These are phyloP conservation scores for Ceramica pisi DNA, from an alignment of 2,888 invertebrate genomes.

Conservation along the genomic window DNA sequence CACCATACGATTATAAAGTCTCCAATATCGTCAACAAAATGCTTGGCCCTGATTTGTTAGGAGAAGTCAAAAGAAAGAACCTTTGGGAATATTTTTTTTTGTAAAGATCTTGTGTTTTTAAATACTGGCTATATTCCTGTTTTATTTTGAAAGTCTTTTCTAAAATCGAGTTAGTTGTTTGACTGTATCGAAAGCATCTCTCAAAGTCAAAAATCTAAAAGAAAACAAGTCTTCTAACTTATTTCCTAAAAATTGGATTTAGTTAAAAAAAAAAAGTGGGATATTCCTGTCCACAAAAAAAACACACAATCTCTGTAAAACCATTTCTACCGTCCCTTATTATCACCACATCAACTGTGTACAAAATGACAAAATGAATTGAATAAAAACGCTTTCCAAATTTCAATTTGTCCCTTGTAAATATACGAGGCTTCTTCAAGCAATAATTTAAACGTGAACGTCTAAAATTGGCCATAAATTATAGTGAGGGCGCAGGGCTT, in stretches of 20 bases:
- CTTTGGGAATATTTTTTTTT: conserved; percentile 58
- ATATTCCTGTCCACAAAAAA: not conserved
- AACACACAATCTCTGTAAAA: not conserved
- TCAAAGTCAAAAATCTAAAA: not conserved
- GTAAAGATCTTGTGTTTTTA: not conserved
- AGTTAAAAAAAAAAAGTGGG: not conserved
- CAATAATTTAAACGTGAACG: conserved; percentile 65
- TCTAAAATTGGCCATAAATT: conserved; percentile 67
- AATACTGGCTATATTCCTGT: not conserved
- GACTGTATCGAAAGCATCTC: not conserved
- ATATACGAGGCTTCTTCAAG: conserved; percentile 48
- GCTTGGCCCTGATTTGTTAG: conserved; percentile 63
- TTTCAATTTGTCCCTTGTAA: conserved; percentile 60
- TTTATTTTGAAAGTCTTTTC: not conserved
- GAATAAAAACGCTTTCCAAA: conserved; percentile 53
- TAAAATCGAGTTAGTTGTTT: not conserved
- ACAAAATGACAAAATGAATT: conserved; percentile 21
- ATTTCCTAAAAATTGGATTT: not conserved
- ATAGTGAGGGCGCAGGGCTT: conserved; percentile 40
- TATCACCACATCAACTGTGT: conserved; percentile 19
- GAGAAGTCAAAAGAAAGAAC: conserved; percentile 68
- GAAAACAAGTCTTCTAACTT: not conserved
- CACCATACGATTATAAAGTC: conserved; percentile 69
- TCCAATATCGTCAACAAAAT: conserved; percentile 67
- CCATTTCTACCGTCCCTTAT: conserved; percentile 7